These are phyloP conservation scores for Labia minor DNA, from an alignment of 2,888 invertebrate species.

Conservation along the genomic window DNA sequence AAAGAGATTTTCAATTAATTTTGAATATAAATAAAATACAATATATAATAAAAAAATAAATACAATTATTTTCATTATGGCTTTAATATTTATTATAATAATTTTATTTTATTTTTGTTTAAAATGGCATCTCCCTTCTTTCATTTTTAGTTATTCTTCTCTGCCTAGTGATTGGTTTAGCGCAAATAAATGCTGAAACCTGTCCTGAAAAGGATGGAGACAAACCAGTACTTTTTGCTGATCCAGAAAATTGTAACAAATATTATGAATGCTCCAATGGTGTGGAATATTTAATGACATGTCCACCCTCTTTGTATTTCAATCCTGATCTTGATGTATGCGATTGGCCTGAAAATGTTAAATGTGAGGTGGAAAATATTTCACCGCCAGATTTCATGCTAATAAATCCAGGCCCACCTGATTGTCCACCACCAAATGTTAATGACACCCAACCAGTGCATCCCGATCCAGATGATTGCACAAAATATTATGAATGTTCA, in stretches of 20 bases:
- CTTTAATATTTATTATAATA: no score
- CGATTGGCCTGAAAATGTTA: neutral
- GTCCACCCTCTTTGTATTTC: conserved; percentile 31
- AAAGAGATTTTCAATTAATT: no score
- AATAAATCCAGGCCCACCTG: neutral
- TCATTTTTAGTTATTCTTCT: no score
- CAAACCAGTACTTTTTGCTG: conserved; percentile 31
- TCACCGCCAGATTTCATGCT: neutral
- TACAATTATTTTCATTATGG: no score
- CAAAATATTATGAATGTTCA: conserved; percentile 42
- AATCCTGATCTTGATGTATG: neutral
- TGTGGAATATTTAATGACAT: conserved; percentile 39
- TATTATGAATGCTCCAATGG: conserved; percentile 43
- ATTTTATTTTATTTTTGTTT: no score
- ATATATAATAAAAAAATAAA: no score
- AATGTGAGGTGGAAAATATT: conserved; percentile 20
- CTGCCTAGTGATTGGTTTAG: no score
- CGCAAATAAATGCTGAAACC: no score
- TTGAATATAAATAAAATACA: no score
- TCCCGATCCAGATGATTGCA: conserved; percentile 37
- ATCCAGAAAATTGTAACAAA: conserved; percentile 35
- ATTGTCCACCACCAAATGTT: neutral
- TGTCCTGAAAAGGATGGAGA: neutral
- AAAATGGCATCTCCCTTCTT: no score
- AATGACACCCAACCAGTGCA: conserved; percentile 37